Evolutionary conservation across 2,888 invertebrate species (phyloP).

Genomic region (Troglohyphantes excavatus): DNA sequence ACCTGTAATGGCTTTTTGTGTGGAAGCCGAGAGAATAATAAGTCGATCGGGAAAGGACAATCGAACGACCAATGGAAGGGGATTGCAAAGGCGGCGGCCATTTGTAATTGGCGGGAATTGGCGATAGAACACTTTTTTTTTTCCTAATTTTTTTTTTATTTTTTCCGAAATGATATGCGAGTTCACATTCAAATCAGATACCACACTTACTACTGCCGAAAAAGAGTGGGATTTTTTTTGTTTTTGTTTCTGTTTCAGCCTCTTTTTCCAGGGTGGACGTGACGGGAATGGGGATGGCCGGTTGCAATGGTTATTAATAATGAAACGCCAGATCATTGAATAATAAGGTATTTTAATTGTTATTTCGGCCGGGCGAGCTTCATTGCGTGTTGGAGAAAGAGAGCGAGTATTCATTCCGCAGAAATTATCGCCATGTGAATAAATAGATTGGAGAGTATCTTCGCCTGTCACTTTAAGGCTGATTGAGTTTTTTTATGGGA

Average conservation of each 20-base stretch:
- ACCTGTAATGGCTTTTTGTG: slow-evolving; percentile 70
- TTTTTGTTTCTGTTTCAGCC: slow-evolving; percentile 29
- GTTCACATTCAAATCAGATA: slow-evolving; percentile 68
- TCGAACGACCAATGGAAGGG: slow-evolving; percentile 46
- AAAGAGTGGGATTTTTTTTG: slow-evolving; percentile 36
- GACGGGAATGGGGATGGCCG: slow-evolving; percentile 22
- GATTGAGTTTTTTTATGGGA: neutral
- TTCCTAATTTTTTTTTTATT: neutral
- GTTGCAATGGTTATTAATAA: slow-evolving; percentile 55
- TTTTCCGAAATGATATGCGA: slow-evolving; percentile 57
- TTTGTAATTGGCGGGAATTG: slow-evolving; percentile 59
- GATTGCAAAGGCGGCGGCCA: slow-evolving; percentile 54
- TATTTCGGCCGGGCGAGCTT: slow-evolving; percentile 20
- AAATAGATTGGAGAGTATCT: neutral
- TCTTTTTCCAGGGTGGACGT: slow-evolving; percentile 29
- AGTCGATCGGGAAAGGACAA: slow-evolving; percentile 60
- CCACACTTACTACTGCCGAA: slow-evolving; percentile 23
- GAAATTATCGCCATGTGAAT: neutral
- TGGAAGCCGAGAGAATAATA: slow-evolving; percentile 46
- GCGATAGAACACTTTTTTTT: slow-evolving; percentile 20
- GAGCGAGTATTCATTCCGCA: neutral
- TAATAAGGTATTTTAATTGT: slow-evolving; percentile 76
- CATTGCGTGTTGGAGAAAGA: neutral
- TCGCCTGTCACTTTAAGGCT: neutral
- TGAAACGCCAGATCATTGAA: slow-evolving; percentile 48